Conservation (phyloP, 2,888 invertebrate genomes). For the Nomada flava region DNA sequence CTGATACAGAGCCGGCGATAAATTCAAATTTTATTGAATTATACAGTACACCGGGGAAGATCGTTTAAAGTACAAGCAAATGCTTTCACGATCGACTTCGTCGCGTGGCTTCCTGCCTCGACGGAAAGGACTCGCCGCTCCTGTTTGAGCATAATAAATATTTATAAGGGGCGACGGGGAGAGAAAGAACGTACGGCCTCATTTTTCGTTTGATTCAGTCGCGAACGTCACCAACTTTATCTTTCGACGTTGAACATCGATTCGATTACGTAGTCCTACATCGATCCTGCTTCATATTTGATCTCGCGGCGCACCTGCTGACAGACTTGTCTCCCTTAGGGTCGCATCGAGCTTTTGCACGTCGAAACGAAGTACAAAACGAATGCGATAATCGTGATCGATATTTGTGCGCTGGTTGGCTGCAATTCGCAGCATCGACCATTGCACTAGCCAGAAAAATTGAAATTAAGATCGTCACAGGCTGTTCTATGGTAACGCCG, state of each 20-base stretch:
- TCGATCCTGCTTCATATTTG: too few species aligned
- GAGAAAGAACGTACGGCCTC: not conserved
- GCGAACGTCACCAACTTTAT: not conserved
- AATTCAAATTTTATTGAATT: conserved; percentile 77
- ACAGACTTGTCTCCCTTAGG: too few species aligned
- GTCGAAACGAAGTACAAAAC: too few species aligned
- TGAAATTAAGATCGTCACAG: not conserved
- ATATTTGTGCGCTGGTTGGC: not conserved
- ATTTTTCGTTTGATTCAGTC: conserved; percentile 8
- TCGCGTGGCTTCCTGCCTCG: conserved; percentile 35
- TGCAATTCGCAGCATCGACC: not conserved
- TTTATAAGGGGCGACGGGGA: conserved; percentile 41
- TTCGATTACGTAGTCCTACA: not conserved
- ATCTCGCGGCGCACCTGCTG: too few species aligned
- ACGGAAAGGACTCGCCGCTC: conserved; percentile 9
- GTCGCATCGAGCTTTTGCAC: too few species aligned
- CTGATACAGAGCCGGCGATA: conserved; percentile 51
- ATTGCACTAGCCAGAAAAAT: not conserved
- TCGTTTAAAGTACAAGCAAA: conserved; percentile 70
- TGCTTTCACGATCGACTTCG: conserved; percentile 67
- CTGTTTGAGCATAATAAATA: conserved; percentile 59
- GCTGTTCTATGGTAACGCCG: not conserved
- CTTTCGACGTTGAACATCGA: not conserved
- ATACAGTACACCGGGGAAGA: conserved; percentile 64
- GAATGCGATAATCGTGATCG: not conserved